phyloP scores from a whole-genome alignment of 2,797 vertebrate species.

The Psittacula derbiana region DNA sequence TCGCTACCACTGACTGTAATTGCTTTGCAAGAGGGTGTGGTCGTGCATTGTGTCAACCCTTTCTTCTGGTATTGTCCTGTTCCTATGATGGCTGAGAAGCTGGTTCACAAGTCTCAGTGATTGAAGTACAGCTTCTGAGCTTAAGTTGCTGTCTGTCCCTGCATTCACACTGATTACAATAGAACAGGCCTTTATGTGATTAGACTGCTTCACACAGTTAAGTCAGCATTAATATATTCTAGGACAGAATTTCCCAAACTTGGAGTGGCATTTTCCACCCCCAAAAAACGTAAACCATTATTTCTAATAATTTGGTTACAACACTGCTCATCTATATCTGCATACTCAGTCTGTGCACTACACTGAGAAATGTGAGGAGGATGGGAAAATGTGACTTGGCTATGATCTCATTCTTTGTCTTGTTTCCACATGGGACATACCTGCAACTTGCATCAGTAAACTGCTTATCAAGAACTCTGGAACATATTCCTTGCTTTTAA shows the following conservation, averaged over 20 bases:
- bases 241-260: not conserved
- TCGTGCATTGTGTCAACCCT: slow-evolving; percentile 10
- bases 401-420: slow-evolving; percentile 48
- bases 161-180: not conserved
- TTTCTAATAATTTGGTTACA: not conserved
- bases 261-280: not conserved
- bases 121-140: not conserved
- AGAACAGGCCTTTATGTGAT: not conserved
- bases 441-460: slow-evolving; percentile 1
- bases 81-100: not conserved
- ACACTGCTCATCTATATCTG: not conserved
- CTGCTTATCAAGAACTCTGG: not conserved
- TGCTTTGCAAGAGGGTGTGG: slow-evolving; percentile 40
- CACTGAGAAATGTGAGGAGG: not conserved
- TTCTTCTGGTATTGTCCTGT: not conserved
- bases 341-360: not conserved
- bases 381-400: slow-evolving; percentile 39
- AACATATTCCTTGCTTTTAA: not conserved
- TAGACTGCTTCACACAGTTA: not conserved
- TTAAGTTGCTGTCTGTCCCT: not conserved
- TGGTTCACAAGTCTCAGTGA: not conserved
- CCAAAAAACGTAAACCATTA: not conserved
- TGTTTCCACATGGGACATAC: slow-evolving; percentile 3
- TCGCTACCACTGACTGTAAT: not conserved
- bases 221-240: not conserved